Conservation (phyloP, 2,113 vertebrate species). For the Otus sunia region DNA sequence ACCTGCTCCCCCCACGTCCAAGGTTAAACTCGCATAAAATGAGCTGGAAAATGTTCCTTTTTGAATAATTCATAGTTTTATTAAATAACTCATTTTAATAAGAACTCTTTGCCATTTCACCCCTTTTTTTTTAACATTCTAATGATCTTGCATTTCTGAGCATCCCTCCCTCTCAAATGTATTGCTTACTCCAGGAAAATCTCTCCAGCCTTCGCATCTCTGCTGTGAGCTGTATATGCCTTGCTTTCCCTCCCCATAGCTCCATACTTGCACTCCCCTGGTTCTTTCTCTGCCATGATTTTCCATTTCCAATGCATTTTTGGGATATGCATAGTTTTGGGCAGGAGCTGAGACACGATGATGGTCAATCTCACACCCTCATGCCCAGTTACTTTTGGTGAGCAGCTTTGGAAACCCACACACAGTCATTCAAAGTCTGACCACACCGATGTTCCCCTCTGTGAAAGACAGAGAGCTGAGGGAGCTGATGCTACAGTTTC, state of each 20-base stretch:
- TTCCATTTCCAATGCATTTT: background rate
- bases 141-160: background rate
- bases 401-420: background rate
- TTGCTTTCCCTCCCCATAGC: background rate
- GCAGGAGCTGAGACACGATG: background rate
- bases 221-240: background rate
- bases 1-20: background rate
- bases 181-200: background rate
- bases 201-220: background rate
- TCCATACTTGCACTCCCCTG: background rate
- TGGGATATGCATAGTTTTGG: accelerated
- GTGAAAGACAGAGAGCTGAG: background rate
- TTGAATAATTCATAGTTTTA: slow-evolving; percentile 25
- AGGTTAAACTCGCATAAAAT: background rate
- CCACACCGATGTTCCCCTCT: no score
- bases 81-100: slow-evolving; percentile 23
- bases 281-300: background rate
- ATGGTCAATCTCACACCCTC: accelerated
- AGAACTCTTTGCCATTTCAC: slow-evolving; percentile 3
- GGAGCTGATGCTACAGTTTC: background rate
- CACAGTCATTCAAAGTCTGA: background rate
- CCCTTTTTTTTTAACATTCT: background rate
- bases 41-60: background rate
- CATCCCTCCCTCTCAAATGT: background rate
- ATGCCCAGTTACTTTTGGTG: accelerated